Evolutionary conservation across 2,888 invertebrate genomes (phyloP).

Genomic region (Apeira syringaria): DNA sequence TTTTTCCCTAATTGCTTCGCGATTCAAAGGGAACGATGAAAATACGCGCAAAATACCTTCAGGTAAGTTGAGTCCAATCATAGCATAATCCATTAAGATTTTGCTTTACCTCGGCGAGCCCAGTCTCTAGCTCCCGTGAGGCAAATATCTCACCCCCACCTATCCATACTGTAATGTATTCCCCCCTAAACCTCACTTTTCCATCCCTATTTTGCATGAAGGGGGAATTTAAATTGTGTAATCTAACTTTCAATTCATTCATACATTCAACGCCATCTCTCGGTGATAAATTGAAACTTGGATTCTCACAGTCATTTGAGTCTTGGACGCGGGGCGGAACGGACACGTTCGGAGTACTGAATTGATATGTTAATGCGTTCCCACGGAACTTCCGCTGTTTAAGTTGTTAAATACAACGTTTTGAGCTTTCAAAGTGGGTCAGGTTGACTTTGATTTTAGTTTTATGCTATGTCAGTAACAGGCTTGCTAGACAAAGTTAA

Average conservation of each 20-base stretch:
- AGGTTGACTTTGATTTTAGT: conserved; percentile 1
- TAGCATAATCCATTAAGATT: conserved; percentile 82
- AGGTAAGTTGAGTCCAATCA: conserved; percentile 77
- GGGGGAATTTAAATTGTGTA: conserved; percentile 84
- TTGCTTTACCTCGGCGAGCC: conserved; percentile 70
- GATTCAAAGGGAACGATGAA: conserved; percentile 51
- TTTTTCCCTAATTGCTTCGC: conserved; percentile 59
- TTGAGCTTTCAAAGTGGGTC: conserved; percentile 15
- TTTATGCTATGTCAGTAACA: background rate
- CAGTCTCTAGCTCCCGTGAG: conserved; percentile 78
- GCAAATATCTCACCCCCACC: conserved; percentile 76
- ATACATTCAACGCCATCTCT: conserved; percentile 82
- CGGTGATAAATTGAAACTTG: conserved; percentile 81
- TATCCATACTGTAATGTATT: conserved; percentile 72
- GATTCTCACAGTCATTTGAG: conserved; percentile 72
- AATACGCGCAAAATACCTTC: conserved; percentile 57
- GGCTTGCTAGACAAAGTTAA: no score
- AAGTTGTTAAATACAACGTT: conserved; percentile 27
- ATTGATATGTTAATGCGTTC: conserved; percentile 53
- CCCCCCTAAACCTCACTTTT: conserved; percentile 80
- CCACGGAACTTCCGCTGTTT: conserved; percentile 33
- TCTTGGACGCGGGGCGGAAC: conserved; percentile 39
- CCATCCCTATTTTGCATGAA: conserved; percentile 79
- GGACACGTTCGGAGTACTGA: conserved; percentile 39
- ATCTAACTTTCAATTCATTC: conserved; percentile 84